A percentile compares a stretch with the other conserved stretches of the same genome.
Evolutionary conservation across 1,140 invertebrate species (phyloP).

Genomic region (Rhopalosiphum padi): DNA sequence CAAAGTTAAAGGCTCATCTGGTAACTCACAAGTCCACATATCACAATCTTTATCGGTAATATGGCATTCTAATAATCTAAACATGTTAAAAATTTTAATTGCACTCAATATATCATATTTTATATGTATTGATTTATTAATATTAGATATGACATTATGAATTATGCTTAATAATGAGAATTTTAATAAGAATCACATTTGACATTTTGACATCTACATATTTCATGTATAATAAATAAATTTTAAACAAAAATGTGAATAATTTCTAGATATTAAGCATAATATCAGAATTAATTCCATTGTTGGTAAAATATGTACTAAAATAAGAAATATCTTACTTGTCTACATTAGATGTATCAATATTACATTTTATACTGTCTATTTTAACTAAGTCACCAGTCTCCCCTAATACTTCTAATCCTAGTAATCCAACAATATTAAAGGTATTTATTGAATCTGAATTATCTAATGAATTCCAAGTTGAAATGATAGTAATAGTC

Average conservation of each 20-base stretch:
- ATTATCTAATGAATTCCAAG: conserved; percentile 59
- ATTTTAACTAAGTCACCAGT: conserved; percentile 62
- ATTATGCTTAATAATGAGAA: background rate
- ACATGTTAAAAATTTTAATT: background rate
- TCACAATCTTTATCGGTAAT: conserved; percentile 68
- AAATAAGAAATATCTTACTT: conserved; percentile 45
- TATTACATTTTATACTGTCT: conserved; percentile 59
- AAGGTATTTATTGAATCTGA: conserved; percentile 18
- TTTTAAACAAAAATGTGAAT: background rate
- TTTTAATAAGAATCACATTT: background rate
- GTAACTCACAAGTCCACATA: conserved; percentile 70
- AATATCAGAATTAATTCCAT: background rate
- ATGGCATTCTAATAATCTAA: conserved; percentile 59
- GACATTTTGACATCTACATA: background rate
- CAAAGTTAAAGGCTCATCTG: conserved; percentile 58
- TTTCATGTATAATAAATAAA: background rate
- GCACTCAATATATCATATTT: background rate
- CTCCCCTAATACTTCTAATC: conserved; percentile 66
- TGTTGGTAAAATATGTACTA: background rate
- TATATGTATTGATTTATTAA: background rate
- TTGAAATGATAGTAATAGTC: conserved; percentile 58
- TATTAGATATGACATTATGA: background rate
- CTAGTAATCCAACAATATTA: conserved; percentile 65
- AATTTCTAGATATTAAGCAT: background rate
- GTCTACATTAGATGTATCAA: conserved; percentile 29